phyloP scores from a whole-genome alignment of 2,797 vertebrate species.

The Ctenopoma multispine region DNA sequence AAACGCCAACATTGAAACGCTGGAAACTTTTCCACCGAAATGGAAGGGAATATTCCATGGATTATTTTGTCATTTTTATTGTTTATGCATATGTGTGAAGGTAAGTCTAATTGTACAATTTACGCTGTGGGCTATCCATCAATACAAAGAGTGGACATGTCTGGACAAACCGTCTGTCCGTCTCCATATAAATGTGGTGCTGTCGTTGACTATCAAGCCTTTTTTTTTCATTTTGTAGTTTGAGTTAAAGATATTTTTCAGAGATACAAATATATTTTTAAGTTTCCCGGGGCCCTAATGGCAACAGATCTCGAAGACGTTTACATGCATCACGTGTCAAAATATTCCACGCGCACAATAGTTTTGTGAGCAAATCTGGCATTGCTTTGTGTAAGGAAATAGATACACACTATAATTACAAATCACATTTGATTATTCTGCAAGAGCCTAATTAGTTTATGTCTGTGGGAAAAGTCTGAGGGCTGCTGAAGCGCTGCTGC shows the following conservation, averaged over 20 bases:
- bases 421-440: background rate
- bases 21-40: constrained; percentile 85
- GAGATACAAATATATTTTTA: too few species aligned
- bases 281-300: too few species aligned
- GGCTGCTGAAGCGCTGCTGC: background rate
- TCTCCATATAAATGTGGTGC: background rate
- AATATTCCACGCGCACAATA: background rate
- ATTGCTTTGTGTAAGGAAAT: background rate
- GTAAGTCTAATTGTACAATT: constrained; percentile 60
- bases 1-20: constrained; percentile 75
- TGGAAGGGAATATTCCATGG: constrained; percentile 88
- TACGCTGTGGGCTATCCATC: background rate
- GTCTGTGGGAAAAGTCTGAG: constrained; percentile 16
- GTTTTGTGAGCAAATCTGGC: background rate
- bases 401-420: background rate
- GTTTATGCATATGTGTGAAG: constrained; percentile 77
- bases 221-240: background rate
- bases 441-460: background rate
- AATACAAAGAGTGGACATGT: constrained; percentile 42
- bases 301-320: background rate
- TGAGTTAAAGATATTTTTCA: background rate
- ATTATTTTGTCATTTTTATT: constrained; percentile 84
- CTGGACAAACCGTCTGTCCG: constrained; percentile 30
- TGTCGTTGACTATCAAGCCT: background rate
- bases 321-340: constrained; percentile 23